Evolutionary conservation across 2,113 vertebrate species (phyloP).

Genomic region (Perca flavescens): DNA sequence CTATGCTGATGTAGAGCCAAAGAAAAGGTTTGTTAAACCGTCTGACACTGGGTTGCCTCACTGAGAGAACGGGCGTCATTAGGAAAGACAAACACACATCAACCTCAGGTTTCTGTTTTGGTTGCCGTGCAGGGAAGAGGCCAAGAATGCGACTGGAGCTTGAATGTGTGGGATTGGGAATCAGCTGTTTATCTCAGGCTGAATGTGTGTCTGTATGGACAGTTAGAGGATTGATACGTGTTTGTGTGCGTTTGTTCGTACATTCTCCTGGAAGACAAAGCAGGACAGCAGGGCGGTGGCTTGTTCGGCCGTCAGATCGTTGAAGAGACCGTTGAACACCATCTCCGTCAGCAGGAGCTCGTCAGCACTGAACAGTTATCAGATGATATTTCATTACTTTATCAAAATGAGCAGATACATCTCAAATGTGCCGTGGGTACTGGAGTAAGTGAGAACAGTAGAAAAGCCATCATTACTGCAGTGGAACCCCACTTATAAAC

Average conservation of each 20-base stretch:
- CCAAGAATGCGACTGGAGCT: slow-evolving; percentile 19
- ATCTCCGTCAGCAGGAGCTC: slow-evolving; percentile 98
- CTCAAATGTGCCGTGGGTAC: neutral
- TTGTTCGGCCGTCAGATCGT: slow-evolving; percentile 94
- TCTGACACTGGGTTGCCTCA: slow-evolving; percentile 18
- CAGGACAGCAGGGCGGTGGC: slow-evolving; percentile 95
- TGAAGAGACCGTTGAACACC: slow-evolving; percentile 98
- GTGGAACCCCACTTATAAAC: too few relatives aligned
- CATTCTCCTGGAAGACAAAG: slow-evolving; percentile 99
- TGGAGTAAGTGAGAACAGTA: rapidly evolving
- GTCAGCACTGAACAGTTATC: slow-evolving; percentile 86
- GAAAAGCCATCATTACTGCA: neutral
- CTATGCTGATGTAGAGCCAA: slow-evolving; percentile 26
- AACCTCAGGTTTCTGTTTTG: slow-evolving; percentile 48
- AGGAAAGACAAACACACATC: slow-evolving; percentile 39
- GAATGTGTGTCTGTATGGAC: neutral
- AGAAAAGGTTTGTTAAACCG: slow-evolving; percentile 40
- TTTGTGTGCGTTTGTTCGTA: slow-evolving; percentile 75
- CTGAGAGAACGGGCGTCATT: slow-evolving; percentile 44
- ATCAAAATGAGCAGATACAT: neutral
- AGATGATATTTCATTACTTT: neutral
- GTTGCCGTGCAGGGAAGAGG: slow-evolving; percentile 2
- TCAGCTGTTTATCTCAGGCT: slow-evolving; percentile 14
- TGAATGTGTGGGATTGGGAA: slow-evolving; percentile 12
- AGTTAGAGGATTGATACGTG: neutral